Evolutionary conservation across 2,113 vertebrate genomes (phyloP).

Genomic region (Geococcyx californianus): DNA sequence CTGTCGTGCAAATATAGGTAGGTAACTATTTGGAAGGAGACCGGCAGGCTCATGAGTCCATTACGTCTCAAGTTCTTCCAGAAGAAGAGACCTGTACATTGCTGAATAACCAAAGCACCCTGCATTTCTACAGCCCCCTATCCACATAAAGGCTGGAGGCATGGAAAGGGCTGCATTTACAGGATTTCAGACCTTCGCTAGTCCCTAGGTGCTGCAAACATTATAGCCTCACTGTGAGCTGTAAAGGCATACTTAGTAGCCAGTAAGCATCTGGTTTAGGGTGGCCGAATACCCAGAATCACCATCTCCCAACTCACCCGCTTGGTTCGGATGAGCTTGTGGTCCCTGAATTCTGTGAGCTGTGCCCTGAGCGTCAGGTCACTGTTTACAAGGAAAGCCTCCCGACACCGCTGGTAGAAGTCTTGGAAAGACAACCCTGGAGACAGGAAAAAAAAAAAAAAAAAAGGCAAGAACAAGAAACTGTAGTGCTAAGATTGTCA

Average conservation of each 20-base stretch:
- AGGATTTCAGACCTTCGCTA: background rate
- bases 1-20: background rate
- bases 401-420: constrained; percentile 97
- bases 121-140: background rate
- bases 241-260: background rate
- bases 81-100: background rate
- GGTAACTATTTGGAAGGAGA: background rate
- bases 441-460: background rate
- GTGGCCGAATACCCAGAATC: background rate
- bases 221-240: background rate
- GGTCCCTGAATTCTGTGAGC: constrained; percentile 96
- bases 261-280: background rate
- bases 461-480: background rate
- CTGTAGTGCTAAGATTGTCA: background rate
- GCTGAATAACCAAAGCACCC: background rate
- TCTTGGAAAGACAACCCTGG: constrained; percentile 97
- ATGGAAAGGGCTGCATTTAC: background rate
- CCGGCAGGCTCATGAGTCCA: background rate
- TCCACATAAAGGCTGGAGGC: background rate
- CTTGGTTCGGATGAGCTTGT: constrained; percentile 93
- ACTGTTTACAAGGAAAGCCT: constrained; percentile 96
- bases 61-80: background rate
- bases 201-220: background rate
- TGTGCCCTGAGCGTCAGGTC: constrained; percentile 95
- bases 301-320: constrained; percentile 77